These are phyloP conservation scores for Clanis bilineata DNA, from an alignment of 2,888 invertebrate species.

Conservation along the genomic window DNA sequence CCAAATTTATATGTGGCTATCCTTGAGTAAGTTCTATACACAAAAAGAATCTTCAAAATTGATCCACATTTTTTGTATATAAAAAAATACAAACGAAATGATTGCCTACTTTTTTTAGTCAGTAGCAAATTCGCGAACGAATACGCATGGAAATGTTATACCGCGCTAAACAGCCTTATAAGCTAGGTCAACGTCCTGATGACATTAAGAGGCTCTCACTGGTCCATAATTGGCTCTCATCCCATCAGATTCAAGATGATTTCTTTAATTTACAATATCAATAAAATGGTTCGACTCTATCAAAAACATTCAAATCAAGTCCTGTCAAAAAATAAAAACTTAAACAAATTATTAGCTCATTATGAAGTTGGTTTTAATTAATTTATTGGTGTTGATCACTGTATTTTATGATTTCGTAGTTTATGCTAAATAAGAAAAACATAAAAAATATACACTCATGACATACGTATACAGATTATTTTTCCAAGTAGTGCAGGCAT, in stretches of 20 bases:
- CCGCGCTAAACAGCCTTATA: not conserved
- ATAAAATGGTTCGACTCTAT: constrained; percentile 20
- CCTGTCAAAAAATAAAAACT: not conserved
- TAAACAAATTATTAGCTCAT: constrained; percentile 1
- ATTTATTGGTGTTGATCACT: not conserved
- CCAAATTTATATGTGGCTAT: too few relatives aligned
- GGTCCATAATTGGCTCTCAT: constrained; percentile 6
- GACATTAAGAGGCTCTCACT: constrained; percentile 16
- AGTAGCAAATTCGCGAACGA: too few relatives aligned
- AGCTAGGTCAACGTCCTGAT: constrained; percentile 15
- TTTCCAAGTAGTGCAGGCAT: too few relatives aligned
- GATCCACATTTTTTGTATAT: too few relatives aligned
- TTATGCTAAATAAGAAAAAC: not conserved
- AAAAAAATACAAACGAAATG: too few relatives aligned
- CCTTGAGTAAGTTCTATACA: too few relatives aligned
- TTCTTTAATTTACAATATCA: constrained; percentile 19
- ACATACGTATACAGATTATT: not conserved
- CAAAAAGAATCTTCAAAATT: too few relatives aligned
- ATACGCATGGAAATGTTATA: not conserved
- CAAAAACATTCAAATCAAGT: not conserved
- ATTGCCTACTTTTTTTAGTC: too few relatives aligned
- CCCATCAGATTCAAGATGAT: constrained; percentile 18
- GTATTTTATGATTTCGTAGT: not conserved
- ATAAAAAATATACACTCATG: not conserved
- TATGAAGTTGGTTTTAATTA: constrained; percentile 5